Evolutionary conservation across 2,888 invertebrate species (phyloP), one percentile per base, ranked within the genome.

Genomic region (Stenoptilia bipunctidactyla): DNA sequence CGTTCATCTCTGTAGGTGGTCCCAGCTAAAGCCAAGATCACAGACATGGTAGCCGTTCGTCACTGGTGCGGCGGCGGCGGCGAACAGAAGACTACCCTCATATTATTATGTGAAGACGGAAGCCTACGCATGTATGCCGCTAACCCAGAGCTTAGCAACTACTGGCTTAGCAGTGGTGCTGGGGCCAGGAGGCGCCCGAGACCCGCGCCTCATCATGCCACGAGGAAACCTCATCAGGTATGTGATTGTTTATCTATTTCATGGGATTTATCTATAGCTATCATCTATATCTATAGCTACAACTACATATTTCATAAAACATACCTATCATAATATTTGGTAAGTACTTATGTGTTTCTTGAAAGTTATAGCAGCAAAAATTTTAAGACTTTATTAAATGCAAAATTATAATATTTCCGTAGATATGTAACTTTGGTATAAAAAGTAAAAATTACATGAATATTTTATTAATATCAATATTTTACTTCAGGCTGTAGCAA

Each of bases 1-100:
- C n/a, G n/a, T n/a, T n/a, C n/a, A n/a, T 8, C 20, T 30, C 12
- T 13, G 0, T 47, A 85, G 85, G 75, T 91, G 25, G 86, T 92
- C 12, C 93, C 94, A 0, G 92, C 94, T 0, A 98, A 98, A 68
- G 93, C 96, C 0, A 97, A 97, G 73, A 97, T 97, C 36, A 97
- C 96, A 71, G 98, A 98, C 67, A 95, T 97, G 89, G 97, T 97
- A 1, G 96, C 96, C 0, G 93, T 98, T 39, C 88, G 97, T 1
- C 97, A 98, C 66, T 89, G 90, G 45, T 91, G 91, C 41, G 90
- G 90, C 12, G 75, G 96, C 58, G 88, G 90, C 8, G 89, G 89
- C 15, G 94, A 97, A 56, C 88, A 90, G 57, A 90, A 96, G 58
- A 97, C 96, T 2, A 97, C 97, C 0, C 84, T 98, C 40, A 94